Base-by-base conservation (phyloP, 2,888 invertebrate genomes). In the Torymus auratus region DNA sequence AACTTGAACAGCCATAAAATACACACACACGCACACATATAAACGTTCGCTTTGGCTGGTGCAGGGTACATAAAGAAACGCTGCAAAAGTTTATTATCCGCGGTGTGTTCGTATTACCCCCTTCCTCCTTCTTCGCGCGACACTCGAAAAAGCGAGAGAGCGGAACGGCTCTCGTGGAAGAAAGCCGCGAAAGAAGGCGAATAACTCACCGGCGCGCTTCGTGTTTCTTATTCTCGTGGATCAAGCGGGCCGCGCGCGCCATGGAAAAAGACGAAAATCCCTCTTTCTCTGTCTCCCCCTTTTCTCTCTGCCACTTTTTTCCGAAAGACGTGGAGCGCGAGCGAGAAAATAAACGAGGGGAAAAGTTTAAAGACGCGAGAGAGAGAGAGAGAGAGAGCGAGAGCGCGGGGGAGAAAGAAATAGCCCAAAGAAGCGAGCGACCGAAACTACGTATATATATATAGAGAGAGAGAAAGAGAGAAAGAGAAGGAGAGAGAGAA, bases 361-460 rank as follows among this genome's bases (percentile, higher is more conserved):
- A 81, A 81, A 83, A 84, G 84, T 81, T 84, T 82, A 82, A 83
- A 83, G 84, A 84, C 82, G 82, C 82, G 82, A 74, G 83, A 79
- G 80, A 82, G 83, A 58, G 74, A 69, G 65, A 76, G 67, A 71
- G 68, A 78, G 73, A 76, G 80, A 82, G 82, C 81, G 83, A 65
- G 12, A 78, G 53, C 67, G 61, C 15, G 77, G 80, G 72, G 72
- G 73, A 15, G 52, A 76, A 75, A 79, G 80, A 81, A 81, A 68
- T 80, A 82, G 62, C 70, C 61, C 65, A 78, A 70, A 78, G 50
- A 64, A n/a, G 41, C 41, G 41, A 4, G 41, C 5, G 41, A 41
- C 41, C 41, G 41, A 41, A 41, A 41, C 41, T 41, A 41, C 41
- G 41, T 41, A 41, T 7, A 41, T 41, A 41, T 7, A 41, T 7